Percentiles rank a stretch among this genome's conserved stretches.
Conservation (phyloP, 1,140 invertebrate genomes). For the Sinonovacula constricta region DNA sequence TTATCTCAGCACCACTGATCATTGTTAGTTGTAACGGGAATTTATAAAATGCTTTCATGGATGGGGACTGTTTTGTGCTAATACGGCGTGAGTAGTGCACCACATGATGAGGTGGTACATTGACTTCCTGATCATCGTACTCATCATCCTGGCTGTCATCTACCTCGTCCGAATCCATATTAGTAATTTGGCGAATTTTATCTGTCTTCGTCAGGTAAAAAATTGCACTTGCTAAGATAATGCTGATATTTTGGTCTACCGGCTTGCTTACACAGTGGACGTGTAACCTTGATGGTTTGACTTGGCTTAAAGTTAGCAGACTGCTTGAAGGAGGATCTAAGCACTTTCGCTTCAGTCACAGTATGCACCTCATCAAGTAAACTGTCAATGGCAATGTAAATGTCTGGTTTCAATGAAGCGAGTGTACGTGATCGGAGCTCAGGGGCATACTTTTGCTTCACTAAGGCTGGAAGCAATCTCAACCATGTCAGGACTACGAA, state of each 20-base stretch:
- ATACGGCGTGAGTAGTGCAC: background rate
- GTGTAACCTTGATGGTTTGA: background rate
- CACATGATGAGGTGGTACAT: background rate
- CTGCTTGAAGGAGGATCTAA: background rate
- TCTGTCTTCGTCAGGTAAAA: conserved; percentile 35
- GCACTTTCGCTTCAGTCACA: background rate
- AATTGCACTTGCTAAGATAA: conserved; percentile 52
- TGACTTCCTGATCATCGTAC: background rate
- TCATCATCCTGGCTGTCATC: conserved; percentile 2
- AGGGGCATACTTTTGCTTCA: conserved; percentile 53
- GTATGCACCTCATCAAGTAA: conserved; percentile 50
- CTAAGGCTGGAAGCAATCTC: too few species aligned
- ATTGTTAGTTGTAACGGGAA: conserved; percentile 14
- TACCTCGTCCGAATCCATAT: background rate
- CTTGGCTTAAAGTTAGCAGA: background rate
- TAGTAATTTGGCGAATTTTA: background rate
- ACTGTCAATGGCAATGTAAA: conserved; percentile 48
- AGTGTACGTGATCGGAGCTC: conserved; percentile 54
- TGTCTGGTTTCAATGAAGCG: conserved; percentile 62
- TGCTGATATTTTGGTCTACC: conserved; percentile 7
- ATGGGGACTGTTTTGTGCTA: conserved; percentile 36
- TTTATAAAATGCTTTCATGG: conserved; percentile 15
- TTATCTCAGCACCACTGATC: conserved; percentile 7
- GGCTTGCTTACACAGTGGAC: conserved; percentile 48
- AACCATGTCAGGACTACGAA: too few species aligned